Evolutionary conservation across 2,888 invertebrate species (phyloP).

Genomic region (Xiphydria camelus): DNA sequence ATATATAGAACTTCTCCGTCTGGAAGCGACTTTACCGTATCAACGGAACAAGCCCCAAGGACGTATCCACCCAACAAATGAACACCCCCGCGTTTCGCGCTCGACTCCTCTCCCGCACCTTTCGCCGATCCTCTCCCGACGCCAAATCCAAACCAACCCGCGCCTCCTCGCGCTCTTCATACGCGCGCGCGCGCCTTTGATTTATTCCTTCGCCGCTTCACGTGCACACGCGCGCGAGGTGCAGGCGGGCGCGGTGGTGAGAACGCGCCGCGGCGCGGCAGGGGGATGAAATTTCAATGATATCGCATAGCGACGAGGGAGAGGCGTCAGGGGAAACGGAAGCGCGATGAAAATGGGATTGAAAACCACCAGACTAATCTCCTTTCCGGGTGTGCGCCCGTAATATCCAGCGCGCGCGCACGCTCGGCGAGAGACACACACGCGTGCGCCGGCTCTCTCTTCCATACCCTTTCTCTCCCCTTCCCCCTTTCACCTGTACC

Average conservation of each 20-base stretch:
- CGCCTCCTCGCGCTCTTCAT: too few species aligned
- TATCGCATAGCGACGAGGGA: constrained; percentile 4
- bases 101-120: too few species aligned
- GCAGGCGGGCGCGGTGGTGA: constrained; percentile 13
- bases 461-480: constrained; percentile 9
- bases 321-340: constrained; percentile 16
- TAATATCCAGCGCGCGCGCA: constrained; percentile 29
- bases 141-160: too few species aligned
- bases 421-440: constrained; percentile 18
- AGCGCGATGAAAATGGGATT: constrained; percentile 56
- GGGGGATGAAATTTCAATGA: constrained; percentile 15
- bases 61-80: too few species aligned
- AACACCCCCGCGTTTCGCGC: too few species aligned
- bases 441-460: constrained; percentile 12
- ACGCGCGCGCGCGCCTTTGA: too few species aligned
- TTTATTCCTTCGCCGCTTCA: too few species aligned
- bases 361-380: constrained; percentile 56
- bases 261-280: constrained; percentile 18
- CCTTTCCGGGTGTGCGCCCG: constrained; percentile 27
- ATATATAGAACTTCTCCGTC: too few species aligned
- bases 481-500: not conserved
- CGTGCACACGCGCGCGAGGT: constrained; percentile 13
- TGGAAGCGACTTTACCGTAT: too few species aligned
- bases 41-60: too few species aligned
- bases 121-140: too few species aligned